Conservation (phyloP, 2,888 invertebrate genomes). For the Cybosia mesomella region DNA sequence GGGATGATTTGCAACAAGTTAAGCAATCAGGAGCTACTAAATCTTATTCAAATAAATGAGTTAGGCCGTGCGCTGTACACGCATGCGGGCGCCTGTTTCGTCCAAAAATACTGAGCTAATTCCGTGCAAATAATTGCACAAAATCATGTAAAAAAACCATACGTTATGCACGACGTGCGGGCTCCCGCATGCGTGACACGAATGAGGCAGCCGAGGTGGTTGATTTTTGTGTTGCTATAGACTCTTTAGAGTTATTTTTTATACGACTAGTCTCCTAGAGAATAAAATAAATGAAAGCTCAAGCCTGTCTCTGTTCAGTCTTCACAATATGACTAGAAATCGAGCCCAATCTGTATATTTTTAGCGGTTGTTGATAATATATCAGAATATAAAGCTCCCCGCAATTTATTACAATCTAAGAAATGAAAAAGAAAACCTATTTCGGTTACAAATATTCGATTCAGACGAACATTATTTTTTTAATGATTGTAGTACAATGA, state of each 20-base stretch:
- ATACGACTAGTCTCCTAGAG: neutral
- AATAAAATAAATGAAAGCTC: neutral
- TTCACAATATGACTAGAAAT: neutral
- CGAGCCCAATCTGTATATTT: neutral
- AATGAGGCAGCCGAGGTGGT: no score
- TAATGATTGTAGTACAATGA: no score
- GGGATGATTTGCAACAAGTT: slow-evolving; percentile 2
- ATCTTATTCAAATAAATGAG: neutral
- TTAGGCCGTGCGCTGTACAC: no score
- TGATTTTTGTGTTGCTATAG: neutral
- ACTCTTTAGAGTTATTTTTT: neutral
- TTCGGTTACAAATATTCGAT: neutral
- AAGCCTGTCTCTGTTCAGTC: neutral
- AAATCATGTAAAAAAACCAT: no score
- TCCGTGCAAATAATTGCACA: no score
- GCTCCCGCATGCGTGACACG: no score
- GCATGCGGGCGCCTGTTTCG: neutral
- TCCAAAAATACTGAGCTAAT: no score
- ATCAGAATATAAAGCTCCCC: no score
- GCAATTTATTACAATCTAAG: no score
- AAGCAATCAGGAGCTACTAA: neutral
- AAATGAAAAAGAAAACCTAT: neutral
- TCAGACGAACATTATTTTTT: neutral
- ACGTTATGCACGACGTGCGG: no score
- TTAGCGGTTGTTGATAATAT: neutral